Evolutionary conservation across 2,888 invertebrate genomes (phyloP).

Genomic region (Eurytoma adleriae): DNA sequence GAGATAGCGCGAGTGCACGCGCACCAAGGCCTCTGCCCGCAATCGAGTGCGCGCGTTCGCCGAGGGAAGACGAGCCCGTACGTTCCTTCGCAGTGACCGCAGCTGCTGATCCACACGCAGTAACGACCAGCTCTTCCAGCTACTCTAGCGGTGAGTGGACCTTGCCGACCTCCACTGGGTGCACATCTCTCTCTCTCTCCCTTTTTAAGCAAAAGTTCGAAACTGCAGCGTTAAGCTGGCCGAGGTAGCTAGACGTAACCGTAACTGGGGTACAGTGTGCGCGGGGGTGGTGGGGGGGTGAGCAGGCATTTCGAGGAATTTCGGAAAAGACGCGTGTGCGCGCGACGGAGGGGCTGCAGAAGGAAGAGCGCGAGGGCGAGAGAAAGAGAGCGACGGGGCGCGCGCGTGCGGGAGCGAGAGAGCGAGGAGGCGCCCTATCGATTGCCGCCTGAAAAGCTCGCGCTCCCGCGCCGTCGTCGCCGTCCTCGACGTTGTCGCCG

Average conservation of each 20-base stretch:
- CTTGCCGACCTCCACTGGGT: no score
- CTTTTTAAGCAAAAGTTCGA: no score
- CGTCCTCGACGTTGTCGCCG: background rate
- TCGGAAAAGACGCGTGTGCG: background rate
- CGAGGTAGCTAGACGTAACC: no score
- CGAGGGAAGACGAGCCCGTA: no score
- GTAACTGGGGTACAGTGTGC: no score
- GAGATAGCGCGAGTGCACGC: slow-evolving; percentile 6
- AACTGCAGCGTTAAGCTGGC: no score
- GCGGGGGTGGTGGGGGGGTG: background rate
- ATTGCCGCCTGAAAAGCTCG: slow-evolving; percentile 56
- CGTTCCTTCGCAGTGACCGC: no score
- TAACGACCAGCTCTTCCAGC: no score
- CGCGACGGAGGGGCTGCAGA: background rate
- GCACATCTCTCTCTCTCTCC: no score
- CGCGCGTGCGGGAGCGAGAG: slow-evolving; percentile 15
- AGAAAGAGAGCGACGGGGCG: slow-evolving; percentile 28
- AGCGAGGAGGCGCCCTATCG: slow-evolving; percentile 58
- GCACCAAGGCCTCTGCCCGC: background rate
- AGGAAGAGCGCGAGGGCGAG: slow-evolving; percentile 1
- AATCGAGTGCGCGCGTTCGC: no score
- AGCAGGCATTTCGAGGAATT: background rate
- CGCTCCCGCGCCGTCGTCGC: slow-evolving; percentile 6
- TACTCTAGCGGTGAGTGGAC: no score
- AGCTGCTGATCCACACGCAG: no score